Percentiles rank a stretch among this genome's conserved stretches.
These are phyloP conservation scores for Notamacropus eugenii DNA, from an alignment of 2,797 vertebrate genomes.

Conservation along the genomic window DNA sequence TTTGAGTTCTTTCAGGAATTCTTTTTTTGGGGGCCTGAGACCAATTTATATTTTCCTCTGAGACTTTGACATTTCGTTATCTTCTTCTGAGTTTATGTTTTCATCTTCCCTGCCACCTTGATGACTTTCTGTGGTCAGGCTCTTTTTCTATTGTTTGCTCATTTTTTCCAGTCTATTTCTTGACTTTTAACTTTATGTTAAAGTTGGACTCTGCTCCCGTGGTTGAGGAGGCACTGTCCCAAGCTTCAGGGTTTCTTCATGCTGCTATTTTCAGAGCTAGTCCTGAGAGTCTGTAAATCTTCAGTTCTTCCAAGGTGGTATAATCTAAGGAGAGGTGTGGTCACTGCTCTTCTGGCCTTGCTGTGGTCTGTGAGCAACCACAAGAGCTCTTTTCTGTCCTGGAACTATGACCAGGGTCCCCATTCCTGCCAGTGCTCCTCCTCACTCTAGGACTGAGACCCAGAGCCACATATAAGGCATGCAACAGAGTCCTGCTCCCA, in stretches of 20 bases:
- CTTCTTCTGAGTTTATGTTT: not conserved
- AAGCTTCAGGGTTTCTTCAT: too few species aligned
- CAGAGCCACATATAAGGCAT: too few species aligned
- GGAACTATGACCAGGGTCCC: not conserved
- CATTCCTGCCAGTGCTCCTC: not conserved
- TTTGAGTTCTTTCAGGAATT: too few species aligned
- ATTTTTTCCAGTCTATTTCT: not conserved
- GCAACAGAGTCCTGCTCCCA: not conserved
- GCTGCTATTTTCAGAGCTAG: not conserved
- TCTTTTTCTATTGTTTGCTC: not conserved
- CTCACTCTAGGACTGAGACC: too few species aligned
- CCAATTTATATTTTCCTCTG: not conserved
- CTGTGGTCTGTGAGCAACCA: not conserved
- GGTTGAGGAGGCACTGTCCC: not conserved
- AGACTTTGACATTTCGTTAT: not conserved
- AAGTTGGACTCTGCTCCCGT: not conserved
- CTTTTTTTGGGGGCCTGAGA: not conserved
- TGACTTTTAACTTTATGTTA: not conserved
- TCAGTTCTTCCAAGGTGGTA: not conserved
- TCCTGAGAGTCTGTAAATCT: not conserved
- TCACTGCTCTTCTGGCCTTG: not conserved
- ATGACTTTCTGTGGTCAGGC: not conserved
- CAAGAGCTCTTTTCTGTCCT: not conserved
- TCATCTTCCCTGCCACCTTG: not conserved
- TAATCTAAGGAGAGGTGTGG: not conserved